Base-by-base conservation (phyloP, 2,888 invertebrate species). In the Eupithecia tripunctaria region DNA sequence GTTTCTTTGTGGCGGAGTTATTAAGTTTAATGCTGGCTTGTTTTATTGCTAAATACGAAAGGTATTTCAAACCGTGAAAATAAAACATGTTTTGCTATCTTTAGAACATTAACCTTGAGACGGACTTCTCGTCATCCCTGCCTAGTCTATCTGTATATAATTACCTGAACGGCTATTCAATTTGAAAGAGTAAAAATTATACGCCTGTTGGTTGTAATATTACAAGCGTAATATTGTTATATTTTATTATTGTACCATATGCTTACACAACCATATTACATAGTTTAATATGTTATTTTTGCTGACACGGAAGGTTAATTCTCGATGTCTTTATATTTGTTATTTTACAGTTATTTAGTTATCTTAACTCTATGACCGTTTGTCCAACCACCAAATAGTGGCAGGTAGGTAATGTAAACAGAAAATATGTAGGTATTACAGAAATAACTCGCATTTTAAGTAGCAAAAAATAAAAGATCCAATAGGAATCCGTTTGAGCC, bases 1-100 rank as follows among this genome's bases (percentile, higher is more conserved):
- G 36, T 68, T 68, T 72, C 27, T 69, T 69, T 69, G 66, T 38
- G 65, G 68, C 51, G n/a, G 64, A 64, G 64, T 64, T 64, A 41
- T 64, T 64, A 64, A 27, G 32, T 64, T 38, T 38, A 64, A 64
- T 41, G 15, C 25, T 64, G 14, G 36, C 38, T 64, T 64, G 41
- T 68, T 68, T 68, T 68, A 68, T 27, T 41, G 60, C 59, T 41
- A 60, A 68, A 43, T 41, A 63, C 21, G 47, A 69, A 47, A 64
- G 47, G 64, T 38, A 64, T 64, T 64, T 60, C 12, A 38, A 64
- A 64, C 36, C 38, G 29, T 63, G 63, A 64, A 64, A 38, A 64
- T 36, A 63, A 21, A 47, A 25, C 65, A 43, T 43, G 41, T 41
- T 38, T 60, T 41, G 25, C 65, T 65, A 65, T 65, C 25, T 65